Evolutionary conservation across 2,797 vertebrate species (phyloP), one percentile per base, ranked within the genome.

Genomic region (Oreortyx pictus): DNA sequence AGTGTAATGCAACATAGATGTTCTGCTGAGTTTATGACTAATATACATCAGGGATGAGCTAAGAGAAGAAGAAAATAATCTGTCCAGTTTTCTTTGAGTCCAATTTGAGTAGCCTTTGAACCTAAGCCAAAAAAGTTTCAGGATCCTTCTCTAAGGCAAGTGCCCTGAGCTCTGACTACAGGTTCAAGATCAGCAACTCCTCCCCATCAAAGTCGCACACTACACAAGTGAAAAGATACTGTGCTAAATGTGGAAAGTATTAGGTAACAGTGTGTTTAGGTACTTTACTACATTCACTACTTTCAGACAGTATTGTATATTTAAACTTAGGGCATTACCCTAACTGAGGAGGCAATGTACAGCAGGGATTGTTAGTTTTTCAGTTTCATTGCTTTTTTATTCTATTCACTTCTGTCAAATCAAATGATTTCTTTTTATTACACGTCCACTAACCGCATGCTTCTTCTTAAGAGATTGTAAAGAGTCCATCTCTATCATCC

Each of bases 31-130:
- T 57, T 91, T 49, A 84, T 83, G 87, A 94, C 67, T 93, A 90
- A 91, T 64, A 79, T 16, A 39, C 78, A 74, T 84, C 64, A 74
- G 60, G 47, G 80, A 13, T 84, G 44, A 89, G 41, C 80, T 73
- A 81, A 4, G 5, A 91, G 93, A 72, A 27, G 33, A 44, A 80
- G 71, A 93, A 86, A 56, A 92, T 71, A 79, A 91, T 88, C 66
- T 79, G 67, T 93, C 67, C 79, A 88, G 91, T 73, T 93, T 89
- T 73, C 76, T 79, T 87, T 70, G 67, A 93, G 64, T 61, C 41
- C 95, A 92, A 88, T 92, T 91, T 49, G 25, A 95, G 82, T 67
- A 78, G 47, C 71, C 74, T 93, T 89, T 93, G 87, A 94, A 88
- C 60, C 44, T 74, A 61, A 86, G 79, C 50, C 0, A 0, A 86